Conservation (phyloP, 2,113 vertebrate genomes). For the Lynx canadensis region DNA sequence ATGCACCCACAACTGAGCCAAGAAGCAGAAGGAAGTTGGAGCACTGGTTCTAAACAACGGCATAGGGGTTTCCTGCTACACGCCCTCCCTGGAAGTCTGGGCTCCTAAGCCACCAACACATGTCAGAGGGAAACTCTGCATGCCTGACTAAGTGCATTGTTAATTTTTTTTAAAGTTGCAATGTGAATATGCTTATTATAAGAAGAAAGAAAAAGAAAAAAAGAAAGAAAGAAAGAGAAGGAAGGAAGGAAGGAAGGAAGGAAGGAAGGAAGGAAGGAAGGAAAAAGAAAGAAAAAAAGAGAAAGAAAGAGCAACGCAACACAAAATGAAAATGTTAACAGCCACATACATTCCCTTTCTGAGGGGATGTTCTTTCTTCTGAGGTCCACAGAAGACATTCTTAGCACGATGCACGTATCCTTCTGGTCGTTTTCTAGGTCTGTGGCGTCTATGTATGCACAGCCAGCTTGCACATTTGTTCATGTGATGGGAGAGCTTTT, state of each 20-base stretch:
- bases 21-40: not conserved
- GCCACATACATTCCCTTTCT: not conserved
- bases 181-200: not conserved
- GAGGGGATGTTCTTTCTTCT: not conserved
- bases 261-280: no score
- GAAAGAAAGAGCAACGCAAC: not conserved
- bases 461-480: not conserved
- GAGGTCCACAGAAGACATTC: not conserved
- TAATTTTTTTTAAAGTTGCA: not conserved
- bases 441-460: not conserved
- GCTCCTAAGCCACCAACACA: rapidly evolving
- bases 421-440: not conserved
- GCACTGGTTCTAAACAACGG: rapidly evolving
- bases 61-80: no score
- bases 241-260: no score
- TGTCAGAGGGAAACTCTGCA: not conserved
- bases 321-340: not conserved
- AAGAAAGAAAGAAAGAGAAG: no score
- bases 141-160: not conserved
- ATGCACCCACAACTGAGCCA: rapidly evolving
- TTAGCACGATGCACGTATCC: rapidly evolving
- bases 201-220: not conserved
- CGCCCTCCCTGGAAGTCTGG: not conserved
- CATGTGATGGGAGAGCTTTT: not conserved
- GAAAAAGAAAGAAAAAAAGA: no score